phyloP scores from a whole-genome alignment of 1,140 invertebrate genomes.

The Ptiloglossa arizonensis region DNA sequence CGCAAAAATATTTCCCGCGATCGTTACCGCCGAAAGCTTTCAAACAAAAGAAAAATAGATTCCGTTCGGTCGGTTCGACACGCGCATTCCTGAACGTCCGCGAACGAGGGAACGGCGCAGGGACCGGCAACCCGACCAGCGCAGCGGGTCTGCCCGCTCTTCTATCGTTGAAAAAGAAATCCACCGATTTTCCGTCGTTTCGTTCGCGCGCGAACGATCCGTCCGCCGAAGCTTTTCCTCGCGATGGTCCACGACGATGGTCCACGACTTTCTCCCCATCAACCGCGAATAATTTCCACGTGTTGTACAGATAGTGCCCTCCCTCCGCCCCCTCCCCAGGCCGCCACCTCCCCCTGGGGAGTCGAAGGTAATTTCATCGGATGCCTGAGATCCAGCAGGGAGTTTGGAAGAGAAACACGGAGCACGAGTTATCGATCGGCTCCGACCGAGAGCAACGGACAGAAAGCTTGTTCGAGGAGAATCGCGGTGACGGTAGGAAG shows the following conservation, averaged over 20 bases:
- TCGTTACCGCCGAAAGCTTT: neutral
- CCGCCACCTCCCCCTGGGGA: too few relatives aligned
- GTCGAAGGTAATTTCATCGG: slow-evolving; percentile 41
- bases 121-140: neutral
- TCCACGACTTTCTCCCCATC: slow-evolving; percentile 18
- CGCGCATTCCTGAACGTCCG: neutral
- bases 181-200: slow-evolving; percentile 22
- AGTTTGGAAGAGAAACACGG: slow-evolving; percentile 21
- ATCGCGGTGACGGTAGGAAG: slow-evolving; percentile 11
- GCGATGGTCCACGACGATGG: too few relatives aligned
- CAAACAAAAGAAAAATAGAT: neutral
- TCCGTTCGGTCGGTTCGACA: neutral
- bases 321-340: neutral
- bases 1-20: slow-evolving; percentile 4
- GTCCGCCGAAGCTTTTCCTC: too few relatives aligned
- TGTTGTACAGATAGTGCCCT: slow-evolving; percentile 35
- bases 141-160: slow-evolving; percentile 7
- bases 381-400: slow-evolving; percentile 21
- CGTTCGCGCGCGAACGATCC: neutral
- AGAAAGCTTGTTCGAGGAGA: neutral
- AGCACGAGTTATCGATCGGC: slow-evolving; percentile 21
- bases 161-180: neutral
- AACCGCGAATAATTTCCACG: slow-evolving; percentile 40
- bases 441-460: neutral
- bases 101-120: neutral